These are phyloP conservation scores for Drosophila pandora DNA, from an alignment of 1,140 invertebrate genomes.

Conservation along the genomic window DNA sequence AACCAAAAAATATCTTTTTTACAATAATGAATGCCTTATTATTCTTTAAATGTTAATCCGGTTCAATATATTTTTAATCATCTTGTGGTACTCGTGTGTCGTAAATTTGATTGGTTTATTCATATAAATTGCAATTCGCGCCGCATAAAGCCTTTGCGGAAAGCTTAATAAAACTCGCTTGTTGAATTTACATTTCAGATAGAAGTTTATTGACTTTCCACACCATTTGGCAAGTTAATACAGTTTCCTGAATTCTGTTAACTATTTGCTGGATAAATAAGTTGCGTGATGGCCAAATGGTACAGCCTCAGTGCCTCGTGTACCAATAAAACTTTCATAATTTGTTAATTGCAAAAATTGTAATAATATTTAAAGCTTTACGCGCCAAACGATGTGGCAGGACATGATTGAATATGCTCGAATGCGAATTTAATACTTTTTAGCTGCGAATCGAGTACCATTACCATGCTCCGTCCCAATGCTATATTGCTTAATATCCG, in stretches of 20 bases:
- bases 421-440: constrained; percentile 40
- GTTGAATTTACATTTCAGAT: constrained; percentile 40
- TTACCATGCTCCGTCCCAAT: neutral
- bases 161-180: constrained; percentile 25
- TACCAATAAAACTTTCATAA: constrained; percentile 16
- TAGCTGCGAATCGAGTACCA: constrained; percentile 16
- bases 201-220: constrained; percentile 48
- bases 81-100: neutral
- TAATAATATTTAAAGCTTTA: constrained; percentile 38
- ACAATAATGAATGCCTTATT: neutral
- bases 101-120: constrained; percentile 3
- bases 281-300: neutral
- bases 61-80: neutral
- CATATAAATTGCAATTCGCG: constrained; percentile 17
- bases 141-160: neutral
- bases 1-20: too few species aligned
- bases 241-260: constrained; percentile 29
- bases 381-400: constrained; percentile 18
- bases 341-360: constrained; percentile 46
- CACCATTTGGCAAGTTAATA: constrained; percentile 48
- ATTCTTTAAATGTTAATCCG: neutral
- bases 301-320: neutral
- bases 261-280: constrained; percentile 36
- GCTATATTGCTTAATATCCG: constrained; percentile 66
- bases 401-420: constrained; percentile 35